Evolutionary conservation across 1,140 invertebrate species (phyloP).

Genomic region (Pseudoatta argentina): DNA sequence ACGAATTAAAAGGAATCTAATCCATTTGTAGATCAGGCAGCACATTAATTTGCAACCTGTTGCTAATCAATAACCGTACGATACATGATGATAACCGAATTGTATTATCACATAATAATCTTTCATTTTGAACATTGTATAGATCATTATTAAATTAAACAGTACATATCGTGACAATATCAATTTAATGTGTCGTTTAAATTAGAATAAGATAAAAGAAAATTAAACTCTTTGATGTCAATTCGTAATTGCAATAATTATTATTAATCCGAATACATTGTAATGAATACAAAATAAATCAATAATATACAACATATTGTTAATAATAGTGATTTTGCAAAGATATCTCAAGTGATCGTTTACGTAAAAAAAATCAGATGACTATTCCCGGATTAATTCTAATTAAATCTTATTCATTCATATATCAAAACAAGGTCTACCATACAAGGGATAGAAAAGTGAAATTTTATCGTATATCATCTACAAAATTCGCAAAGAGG

Average conservation of each 20-base stretch:
- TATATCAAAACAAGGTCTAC: not conserved
- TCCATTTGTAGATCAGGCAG: not conserved
- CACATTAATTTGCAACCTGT: constrained; percentile 36
- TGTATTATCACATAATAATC: not conserved
- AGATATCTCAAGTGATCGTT: no score
- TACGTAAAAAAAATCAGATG: no score
- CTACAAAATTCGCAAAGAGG: not conserved
- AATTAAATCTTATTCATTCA: constrained; percentile 2
- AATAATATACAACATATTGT: no score
- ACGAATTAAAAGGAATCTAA: constrained; percentile 10
- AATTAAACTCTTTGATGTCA: not conserved
- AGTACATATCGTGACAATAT: not conserved
- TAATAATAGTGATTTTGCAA: no score
- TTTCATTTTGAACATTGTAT: not conserved
- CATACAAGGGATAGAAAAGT: not conserved
- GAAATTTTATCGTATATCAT: not conserved
- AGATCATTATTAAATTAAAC: not conserved
- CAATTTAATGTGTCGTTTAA: not conserved
- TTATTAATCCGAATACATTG: no score
- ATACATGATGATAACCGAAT: not conserved
- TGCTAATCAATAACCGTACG: constrained; percentile 6
- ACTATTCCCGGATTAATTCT: not conserved
- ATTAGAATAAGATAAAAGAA: not conserved
- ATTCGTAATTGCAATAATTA: not conserved
- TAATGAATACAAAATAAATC: no score